Evolutionary conservation across 2,797 vertebrate genomes (phyloP).

Genomic region (Enteromius argenteus): DNA sequence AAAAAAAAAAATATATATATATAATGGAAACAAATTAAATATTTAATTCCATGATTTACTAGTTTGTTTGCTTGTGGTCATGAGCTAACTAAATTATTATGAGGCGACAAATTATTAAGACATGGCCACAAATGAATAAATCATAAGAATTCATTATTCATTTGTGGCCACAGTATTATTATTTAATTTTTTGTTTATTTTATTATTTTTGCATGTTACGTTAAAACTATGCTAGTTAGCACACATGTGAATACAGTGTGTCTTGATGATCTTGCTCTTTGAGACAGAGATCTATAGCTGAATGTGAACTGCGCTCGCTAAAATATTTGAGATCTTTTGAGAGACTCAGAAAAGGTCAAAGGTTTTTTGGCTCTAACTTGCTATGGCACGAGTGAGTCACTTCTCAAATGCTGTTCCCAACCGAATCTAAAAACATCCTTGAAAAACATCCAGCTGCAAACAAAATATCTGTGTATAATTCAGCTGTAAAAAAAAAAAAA

Average conservation of each 20-base stretch:
- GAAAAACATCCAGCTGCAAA: conserved; percentile 46
- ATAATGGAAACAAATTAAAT: not conserved
- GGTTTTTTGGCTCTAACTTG: conserved; percentile 70
- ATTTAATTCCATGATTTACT: not conserved
- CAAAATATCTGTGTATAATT: conserved; percentile 46
- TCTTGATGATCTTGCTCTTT: conserved; percentile 2
- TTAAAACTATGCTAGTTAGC: not conserved
- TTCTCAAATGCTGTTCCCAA: conserved; percentile 67
- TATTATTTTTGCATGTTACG: not conserved
- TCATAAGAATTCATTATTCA: not conserved
- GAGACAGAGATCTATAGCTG: conserved; percentile 47
- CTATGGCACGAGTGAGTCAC: conserved; percentile 71
- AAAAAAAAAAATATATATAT: not conserved
- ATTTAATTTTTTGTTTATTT: not conserved
- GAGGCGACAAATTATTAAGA: not conserved
- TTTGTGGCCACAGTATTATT: not conserved
- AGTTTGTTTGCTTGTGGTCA: not conserved
- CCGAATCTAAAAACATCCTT: conserved; percentile 51
- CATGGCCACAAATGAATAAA: not conserved
- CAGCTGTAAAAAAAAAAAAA: conserved; percentile 13
- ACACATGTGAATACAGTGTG: conserved; percentile 4
- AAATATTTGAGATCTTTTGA: conserved; percentile 76
- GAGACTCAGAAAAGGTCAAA: conserved; percentile 73
- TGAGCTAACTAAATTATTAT: not conserved
- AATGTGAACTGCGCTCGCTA: conserved; percentile 68